phyloP scores from a whole-genome alignment of 2,113 vertebrate species.

The Hipposideros armiger region DNA sequence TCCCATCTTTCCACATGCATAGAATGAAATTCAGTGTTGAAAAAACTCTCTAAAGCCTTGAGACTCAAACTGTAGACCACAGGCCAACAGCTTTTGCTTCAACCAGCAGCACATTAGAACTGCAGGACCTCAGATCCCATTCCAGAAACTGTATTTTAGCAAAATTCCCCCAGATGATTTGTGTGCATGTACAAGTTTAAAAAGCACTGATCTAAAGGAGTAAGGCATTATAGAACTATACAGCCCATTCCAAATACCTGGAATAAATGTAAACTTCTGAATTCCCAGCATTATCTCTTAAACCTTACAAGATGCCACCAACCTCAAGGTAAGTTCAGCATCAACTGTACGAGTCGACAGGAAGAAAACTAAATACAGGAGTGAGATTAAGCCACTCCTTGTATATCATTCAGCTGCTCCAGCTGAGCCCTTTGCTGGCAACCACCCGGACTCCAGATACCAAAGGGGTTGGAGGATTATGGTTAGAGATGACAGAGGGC shows the following conservation, averaged over 20 bases:
- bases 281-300: background rate
- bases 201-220: background rate
- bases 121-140: background rate
- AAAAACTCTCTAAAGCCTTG: background rate
- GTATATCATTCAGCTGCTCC: background rate
- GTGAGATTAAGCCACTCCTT: background rate
- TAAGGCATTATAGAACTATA: background rate
- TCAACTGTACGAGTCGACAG: background rate
- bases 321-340: background rate
- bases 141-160: background rate
- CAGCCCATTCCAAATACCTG: background rate
- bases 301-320: background rate
- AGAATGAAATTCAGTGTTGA: background rate
- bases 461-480: background rate
- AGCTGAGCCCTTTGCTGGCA: background rate
- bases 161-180: background rate
- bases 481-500: background rate
- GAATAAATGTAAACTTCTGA: conserved; percentile 5
- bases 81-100: background rate
- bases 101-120: background rate
- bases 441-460: background rate
- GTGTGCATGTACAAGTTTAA: background rate
- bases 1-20: background rate
- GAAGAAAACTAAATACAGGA: background rate
- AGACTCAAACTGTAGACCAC: background rate